Base-by-base conservation (phyloP, 2,113 vertebrate species). In the Hippocampus abdominalis region DNA sequence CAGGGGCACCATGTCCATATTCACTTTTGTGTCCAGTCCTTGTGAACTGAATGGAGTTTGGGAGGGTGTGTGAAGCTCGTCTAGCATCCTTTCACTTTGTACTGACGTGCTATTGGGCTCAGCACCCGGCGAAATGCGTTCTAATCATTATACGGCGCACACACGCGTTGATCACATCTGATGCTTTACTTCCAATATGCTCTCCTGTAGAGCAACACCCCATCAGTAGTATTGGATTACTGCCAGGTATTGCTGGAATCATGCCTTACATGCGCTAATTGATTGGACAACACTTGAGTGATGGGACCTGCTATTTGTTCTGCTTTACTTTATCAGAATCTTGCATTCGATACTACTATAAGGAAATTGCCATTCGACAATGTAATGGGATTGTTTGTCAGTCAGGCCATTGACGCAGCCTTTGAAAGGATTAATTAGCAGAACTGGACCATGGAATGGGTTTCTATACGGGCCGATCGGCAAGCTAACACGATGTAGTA, bases 1-100 rank as follows among this genome's bases (percentile, higher is more conserved):
- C 48, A 61, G 66, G 75, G 79, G 71, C 70, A 79, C 63, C 40
- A 66, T 75, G 73, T 75, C 84, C 71, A 32, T 66, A 56, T 60
- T 36, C 20, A 46, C 60, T 53, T 64, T 69, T 53, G 68, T 76
- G 61, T 25, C 65, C 44, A 61, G 60, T 62, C 51, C 62, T 66
- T 32, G 57, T 60, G 57, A 60, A 60, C 6, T 29, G 57, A 60
- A 60, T 60, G 27, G 57, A 60, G 54, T 57, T 74, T 48, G 23
- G 62, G 46, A 57, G 40, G 70, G 48, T 82, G 53, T 40, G 67
- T 69, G 64, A 72, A 77, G 75, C 53, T 4, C 25, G 11, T 73
- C 68, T 73, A 71, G 15, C 63, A 64, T 71, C 79, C 79, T 79
- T 73, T 74, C 76, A 69, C 59, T 51, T 66, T 39, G 64, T 74